These are phyloP conservation scores for Timandra comae DNA, from an alignment of 2,888 invertebrate species.

Conservation along the genomic window DNA sequence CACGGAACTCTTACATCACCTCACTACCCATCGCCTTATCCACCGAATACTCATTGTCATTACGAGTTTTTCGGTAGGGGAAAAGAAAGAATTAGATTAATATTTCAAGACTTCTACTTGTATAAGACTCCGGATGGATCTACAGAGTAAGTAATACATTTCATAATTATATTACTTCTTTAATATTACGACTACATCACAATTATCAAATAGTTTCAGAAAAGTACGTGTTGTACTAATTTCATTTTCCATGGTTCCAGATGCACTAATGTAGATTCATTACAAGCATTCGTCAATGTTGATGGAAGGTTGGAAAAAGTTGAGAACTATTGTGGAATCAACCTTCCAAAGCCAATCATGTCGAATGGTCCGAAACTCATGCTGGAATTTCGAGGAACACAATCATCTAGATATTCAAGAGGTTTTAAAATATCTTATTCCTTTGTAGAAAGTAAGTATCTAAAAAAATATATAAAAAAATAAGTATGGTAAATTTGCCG, in stretches of 20 bases:
- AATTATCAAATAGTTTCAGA: too few relatives aligned
- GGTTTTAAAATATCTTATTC: slow-evolving; percentile 93
- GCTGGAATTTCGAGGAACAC: slow-evolving; percentile 88
- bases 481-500: neutral
- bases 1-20: slow-evolving; percentile 91
- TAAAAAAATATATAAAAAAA: too few relatives aligned
- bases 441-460: slow-evolving; percentile 90
- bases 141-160: slow-evolving; percentile 77
- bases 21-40: slow-evolving; percentile 89
- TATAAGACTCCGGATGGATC: slow-evolving; percentile 79
- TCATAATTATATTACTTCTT: neutral
- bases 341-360: slow-evolving; percentile 92
- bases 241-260: slow-evolving; percentile 74
- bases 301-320: slow-evolving; percentile 90
- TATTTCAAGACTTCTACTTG: slow-evolving; percentile 90
- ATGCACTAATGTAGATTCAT: slow-evolving; percentile 86
- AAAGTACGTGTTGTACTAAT: neutral
- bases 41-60: slow-evolving; percentile 87
- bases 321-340: slow-evolving; percentile 90
- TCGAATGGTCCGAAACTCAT: slow-evolving; percentile 92
- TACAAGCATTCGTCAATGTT: slow-evolving; percentile 88
- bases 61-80: slow-evolving; percentile 93
- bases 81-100: slow-evolving; percentile 89
- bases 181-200: too few relatives aligned
- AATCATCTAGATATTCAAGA: slow-evolving; percentile 85